Percentiles rank a stretch among this genome's conserved stretches.
Conservation (phyloP, 2,797 vertebrate species). For the Spondyliosoma cantharus region DNA sequence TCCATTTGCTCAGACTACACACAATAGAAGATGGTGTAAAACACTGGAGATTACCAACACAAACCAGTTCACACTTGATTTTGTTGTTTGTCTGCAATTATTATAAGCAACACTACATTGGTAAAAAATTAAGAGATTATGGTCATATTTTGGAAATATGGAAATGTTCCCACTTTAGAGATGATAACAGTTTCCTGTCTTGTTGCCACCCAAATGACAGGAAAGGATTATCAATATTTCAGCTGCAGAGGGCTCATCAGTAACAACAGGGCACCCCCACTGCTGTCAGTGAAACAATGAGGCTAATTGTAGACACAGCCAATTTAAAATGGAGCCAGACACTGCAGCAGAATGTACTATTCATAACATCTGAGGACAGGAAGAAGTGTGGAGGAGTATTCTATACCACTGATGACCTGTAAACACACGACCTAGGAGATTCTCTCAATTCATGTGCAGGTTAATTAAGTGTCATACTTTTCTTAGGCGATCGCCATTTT, state of each 20-base stretch:
- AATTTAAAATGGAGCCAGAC: neutral
- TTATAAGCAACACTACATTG: neutral
- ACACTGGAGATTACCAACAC: neutral
- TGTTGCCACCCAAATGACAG: neutral
- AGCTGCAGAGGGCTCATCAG: slow-evolving; percentile 27
- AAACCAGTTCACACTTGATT: neutral
- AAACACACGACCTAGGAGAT: neutral
- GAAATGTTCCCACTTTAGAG: neutral
- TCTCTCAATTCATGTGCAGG: neutral
- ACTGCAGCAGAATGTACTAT: neutral
- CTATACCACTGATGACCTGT: neutral
- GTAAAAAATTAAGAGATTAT: neutral
- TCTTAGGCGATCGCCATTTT: neutral
- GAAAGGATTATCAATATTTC: slow-evolving; percentile 38
- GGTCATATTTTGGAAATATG: slow-evolving; percentile 11
- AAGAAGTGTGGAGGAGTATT: neutral
- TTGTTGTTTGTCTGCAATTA: neutral
- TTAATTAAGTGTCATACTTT: neutral
- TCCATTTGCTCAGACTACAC: neutral
- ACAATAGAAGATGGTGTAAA: neutral
- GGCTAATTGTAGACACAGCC: slow-evolving; percentile 3
- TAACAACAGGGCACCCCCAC: slow-evolving; percentile 16
- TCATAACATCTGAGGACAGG: slow-evolving; percentile 1
- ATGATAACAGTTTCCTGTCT: neutral
- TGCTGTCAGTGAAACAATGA: slow-evolving; percentile 32